Evolutionary conservation across 2,888 invertebrate species (phyloP), one percentile per base, ranked within the genome.

Genomic region (Willowsia nigromaculata): DNA sequence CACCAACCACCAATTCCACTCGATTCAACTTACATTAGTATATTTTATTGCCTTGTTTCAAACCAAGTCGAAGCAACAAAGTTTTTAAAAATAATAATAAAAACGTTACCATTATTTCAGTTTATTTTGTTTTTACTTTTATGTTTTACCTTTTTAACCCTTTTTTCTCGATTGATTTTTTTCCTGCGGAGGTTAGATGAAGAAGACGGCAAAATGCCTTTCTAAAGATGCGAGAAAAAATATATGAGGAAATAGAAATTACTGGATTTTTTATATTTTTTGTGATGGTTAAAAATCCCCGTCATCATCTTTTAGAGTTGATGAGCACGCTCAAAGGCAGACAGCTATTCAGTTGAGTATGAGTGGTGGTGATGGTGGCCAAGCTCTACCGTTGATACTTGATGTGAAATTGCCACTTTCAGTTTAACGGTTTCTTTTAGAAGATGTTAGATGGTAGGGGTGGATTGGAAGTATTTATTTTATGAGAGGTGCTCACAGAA

Each of bases 331-430:
- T n/a, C n/a, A 47, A 9, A 37, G 9, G 9, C 37, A n/a, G n/a
- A n/a, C n/a, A n/a, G 37, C 43, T 43, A 13, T 1, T 1, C 11
- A 43, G 43, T 43, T 43, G 43, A 43, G 9, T 9, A 43, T 50
- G 50, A 50, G 50, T 18, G 50, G 18, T 5, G 2, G 47, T 13
- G 50, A 13, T 6, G 40, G 4, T 9, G 9, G 40, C 40, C 9
- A 4, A 50, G 47, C 15, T 50, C 1, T 50, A 50, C 18, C 37
- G 30, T 7, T 56, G 25, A n/a, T 56, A 85, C 27, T 85, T 85
- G 59, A 59, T 56, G 59, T 85, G 1, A 25, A 85, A 85, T 43
- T 59, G 18, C 40, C 71, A 84, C 84, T 84, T 84, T 84, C 65
- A 84, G 33, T 71, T 84, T 71, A 84, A 71, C 59, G n/a, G n/a